phyloP scores from a whole-genome alignment of 92 coral and sea anemone species.

The Phymanthus crucifer region DNA sequence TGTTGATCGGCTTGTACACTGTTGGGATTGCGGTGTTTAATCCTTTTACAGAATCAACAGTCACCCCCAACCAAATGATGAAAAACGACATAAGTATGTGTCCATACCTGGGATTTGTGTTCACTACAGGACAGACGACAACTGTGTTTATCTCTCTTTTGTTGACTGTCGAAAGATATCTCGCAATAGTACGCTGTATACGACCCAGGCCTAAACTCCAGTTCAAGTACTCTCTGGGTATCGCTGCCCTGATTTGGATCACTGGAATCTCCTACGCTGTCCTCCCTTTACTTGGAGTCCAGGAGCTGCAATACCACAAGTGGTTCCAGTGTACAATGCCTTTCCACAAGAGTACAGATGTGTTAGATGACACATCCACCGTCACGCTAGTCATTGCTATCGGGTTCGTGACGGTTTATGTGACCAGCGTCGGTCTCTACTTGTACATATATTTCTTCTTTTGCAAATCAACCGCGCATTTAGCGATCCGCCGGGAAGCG shows the following conservation, averaged over 20 bases:
- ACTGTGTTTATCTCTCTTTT: conserved; percentile 56
- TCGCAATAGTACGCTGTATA: conserved; percentile 55
- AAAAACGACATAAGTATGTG: conserved; percentile 39
- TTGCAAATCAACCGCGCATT: conserved; percentile 47
- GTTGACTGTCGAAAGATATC: conserved; percentile 57
- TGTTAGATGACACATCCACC: conserved; percentile 46
- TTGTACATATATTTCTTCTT: conserved; percentile 52
- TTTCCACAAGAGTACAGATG: conserved; percentile 41
- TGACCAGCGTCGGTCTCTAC: conserved; percentile 53
- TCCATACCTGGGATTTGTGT: conserved; percentile 56
- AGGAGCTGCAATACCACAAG: conserved; percentile 53
- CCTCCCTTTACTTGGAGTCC: conserved; percentile 50
- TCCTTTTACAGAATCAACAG: conserved; percentile 36
- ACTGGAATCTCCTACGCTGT: conserved; percentile 40
- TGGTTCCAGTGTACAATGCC: conserved; percentile 79
- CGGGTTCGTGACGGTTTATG: conserved; percentile 52
- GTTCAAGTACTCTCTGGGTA: conserved; percentile 13
- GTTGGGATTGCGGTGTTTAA: conserved; percentile 53
- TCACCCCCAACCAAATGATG: conserved; percentile 45
- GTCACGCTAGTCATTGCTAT: conserved; percentile 56
- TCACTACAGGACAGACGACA: conserved; percentile 62
- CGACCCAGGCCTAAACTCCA: conserved; percentile 27
- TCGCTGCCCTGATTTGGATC: conserved; percentile 37
- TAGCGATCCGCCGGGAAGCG: conserved; percentile 70
- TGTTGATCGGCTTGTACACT: conserved; percentile 53